Conservation (phyloP, 2,113 vertebrate species). For the Clarias magur region DNA sequence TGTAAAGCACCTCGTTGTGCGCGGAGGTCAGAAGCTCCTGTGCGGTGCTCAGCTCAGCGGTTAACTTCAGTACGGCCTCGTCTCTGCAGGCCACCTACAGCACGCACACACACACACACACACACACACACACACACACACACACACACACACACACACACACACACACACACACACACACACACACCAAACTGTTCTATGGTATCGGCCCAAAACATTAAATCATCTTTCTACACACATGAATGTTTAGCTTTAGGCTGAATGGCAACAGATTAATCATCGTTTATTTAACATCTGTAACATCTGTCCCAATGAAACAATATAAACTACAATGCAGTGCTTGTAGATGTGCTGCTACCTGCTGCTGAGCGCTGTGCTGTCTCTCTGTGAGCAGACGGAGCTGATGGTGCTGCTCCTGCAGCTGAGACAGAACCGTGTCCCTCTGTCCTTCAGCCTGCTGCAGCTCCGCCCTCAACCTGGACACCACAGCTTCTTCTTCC, state of each 20-base stretch:
- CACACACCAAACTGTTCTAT: not conserved
- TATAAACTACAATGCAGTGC: not conserved
- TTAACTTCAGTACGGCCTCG: conserved; percentile 63
- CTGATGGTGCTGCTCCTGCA: conserved; percentile 44
- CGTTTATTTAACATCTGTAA: not conserved
- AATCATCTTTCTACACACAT: not conserved
- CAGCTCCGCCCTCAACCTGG: conserved; percentile 51
- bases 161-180: not conserved
- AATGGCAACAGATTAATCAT: not conserved
- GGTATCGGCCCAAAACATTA: not conserved
- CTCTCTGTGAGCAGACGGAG: conserved; percentile 49
- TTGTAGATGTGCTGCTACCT: not conserved
- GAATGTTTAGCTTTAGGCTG: not conserved
- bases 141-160: not conserved
- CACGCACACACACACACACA: not conserved
- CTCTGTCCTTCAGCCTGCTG: conserved; percentile 49
- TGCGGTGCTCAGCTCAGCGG: conserved; percentile 57
- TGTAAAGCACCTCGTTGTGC: conserved; percentile 61
- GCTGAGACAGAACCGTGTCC: conserved; percentile 34
- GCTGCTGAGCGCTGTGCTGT: conserved; percentile 48
- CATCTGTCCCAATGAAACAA: not conserved
- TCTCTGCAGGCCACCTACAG: conserved; percentile 63
- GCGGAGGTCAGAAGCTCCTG: conserved; percentile 51
- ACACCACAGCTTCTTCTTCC: conserved; percentile 51
- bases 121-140: conserved; percentile 7